Base-by-base conservation (phyloP, 2,888 invertebrate genomes). In the Torymus auratus region DNA sequence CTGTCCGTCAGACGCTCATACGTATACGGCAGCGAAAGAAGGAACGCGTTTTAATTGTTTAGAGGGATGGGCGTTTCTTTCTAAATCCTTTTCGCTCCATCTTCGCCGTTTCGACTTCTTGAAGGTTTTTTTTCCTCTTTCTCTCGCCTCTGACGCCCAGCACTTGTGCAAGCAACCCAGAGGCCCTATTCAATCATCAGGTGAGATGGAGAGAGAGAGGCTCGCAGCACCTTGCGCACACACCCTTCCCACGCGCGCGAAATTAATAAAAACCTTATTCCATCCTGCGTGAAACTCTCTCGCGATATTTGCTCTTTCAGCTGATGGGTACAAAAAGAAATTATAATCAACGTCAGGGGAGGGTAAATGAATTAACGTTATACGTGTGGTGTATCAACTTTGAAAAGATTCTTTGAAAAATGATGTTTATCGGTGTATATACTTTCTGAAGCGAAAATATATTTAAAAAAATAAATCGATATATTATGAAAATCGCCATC, bases 121-220 rank as follows among this genome's bases (percentile, higher is more conserved):
- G 5, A 7, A 41, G 61, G 41, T 15, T 75, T 73, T 76, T 80
- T 70, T 78, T 78, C 60, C 75, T 76, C 73, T 79, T 73, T 55
- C 72, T 72, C 71, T 68, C 53, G n/a, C 50, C 79, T 80, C 84
- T 82, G 84, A 83, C 82, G 65, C 74, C 15, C 55, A 83, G 81
- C 80, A 82, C 84, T 41, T 83, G 84, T 83, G 84, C 80, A 84
- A 85, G 85, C 85, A 85, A 72, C 79, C 84, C 83, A 71, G 50
- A 69, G 85, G 84, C 86, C 73, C 77, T 83, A 85, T 85, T 86
- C 84, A 85, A 84, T 85, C 85, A 85, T 78, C 73, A 78, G 73
- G 82, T 56, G 83, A 62, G 41, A 41, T 41, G 7, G 41, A 41
- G 7, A 41, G 41, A 41, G 41, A 28, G 28, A 83, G 78, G 78